Percentiles rank a stretch among this genome's conserved stretches.
phyloP scores from a whole-genome alignment of 2,888 invertebrate genomes.

The Mimas tiliae region DNA sequence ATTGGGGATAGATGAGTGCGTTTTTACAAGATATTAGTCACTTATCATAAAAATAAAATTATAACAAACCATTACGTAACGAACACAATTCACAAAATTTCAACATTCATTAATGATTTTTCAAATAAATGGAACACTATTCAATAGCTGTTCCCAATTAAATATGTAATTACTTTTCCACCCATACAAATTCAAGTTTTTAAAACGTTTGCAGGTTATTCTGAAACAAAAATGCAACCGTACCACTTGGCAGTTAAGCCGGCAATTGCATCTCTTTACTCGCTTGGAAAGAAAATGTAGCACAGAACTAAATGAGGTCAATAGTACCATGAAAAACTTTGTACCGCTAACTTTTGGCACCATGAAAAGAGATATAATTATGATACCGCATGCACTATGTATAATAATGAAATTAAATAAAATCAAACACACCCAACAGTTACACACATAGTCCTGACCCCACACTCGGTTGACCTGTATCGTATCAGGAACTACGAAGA shows the following conservation, averaged over 20 bases:
- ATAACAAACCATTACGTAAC: too few relatives aligned
- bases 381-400: background rate
- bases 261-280: constrained; percentile 19
- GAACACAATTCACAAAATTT: background rate
- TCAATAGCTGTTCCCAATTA: constrained; percentile 16
- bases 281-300: constrained; percentile 22
- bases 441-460: too few relatives aligned
- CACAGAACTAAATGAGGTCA: constrained; percentile 14
- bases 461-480: too few relatives aligned
- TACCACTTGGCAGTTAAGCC: constrained; percentile 8
- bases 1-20: too few relatives aligned
- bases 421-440: too few relatives aligned
- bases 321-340: constrained; percentile 17
- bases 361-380: background rate
- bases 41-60: too few relatives aligned
- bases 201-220: constrained; percentile 1
- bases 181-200: constrained; percentile 3
- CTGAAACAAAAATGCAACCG: background rate
- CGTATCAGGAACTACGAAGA: too few relatives aligned
- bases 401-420: too few relatives aligned
- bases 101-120: constrained; percentile 4
- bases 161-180: constrained; percentile 1
- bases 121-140: constrained; percentile 3
- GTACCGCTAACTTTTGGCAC: background rate
- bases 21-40: too few relatives aligned